A percentile compares a stretch with the other conserved stretches of the same genome.
Conservation (phyloP, 2,797 vertebrate genomes). For the Coregonus sp. region DNA sequence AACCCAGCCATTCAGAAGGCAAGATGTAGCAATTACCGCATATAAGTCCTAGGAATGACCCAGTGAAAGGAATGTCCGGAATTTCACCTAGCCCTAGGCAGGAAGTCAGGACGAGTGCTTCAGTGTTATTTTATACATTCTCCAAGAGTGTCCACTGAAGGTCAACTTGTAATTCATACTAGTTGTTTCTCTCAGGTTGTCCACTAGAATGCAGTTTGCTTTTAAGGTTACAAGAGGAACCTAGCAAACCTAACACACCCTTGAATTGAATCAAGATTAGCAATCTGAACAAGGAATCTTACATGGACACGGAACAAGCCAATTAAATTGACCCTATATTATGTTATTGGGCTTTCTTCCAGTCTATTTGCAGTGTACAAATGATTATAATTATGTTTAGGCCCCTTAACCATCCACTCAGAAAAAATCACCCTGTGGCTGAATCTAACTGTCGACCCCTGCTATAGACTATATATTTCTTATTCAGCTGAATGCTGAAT, state of each 20-base stretch:
- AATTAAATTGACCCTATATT: too few species aligned
- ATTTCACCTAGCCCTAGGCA: neutral
- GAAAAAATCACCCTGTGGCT: neutral
- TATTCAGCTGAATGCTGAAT: neutral
- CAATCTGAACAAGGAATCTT: neutral
- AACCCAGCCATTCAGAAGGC: too few species aligned
- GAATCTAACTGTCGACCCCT: neutral
- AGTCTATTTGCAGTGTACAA: too few species aligned
- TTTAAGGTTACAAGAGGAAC: neutral
- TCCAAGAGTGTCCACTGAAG: too few species aligned
- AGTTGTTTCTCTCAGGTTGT: too few species aligned
- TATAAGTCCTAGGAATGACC: too few species aligned
- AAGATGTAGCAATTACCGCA: too few species aligned
- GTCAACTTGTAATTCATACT: too few species aligned
- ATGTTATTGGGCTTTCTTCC: neutral
- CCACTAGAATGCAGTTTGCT: neutral
- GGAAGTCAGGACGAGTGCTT: neutral
- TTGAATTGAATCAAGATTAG: neutral
- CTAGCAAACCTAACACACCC: neutral
- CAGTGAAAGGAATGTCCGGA: neutral
- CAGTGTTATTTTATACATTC: neutral
- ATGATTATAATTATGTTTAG: too few species aligned
- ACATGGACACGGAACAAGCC: too few species aligned
- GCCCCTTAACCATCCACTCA: too few species aligned
- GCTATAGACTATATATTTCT: neutral